phyloP scores from a whole-genome alignment of 2,888 invertebrate species.

The Apodemia mormo region DNA sequence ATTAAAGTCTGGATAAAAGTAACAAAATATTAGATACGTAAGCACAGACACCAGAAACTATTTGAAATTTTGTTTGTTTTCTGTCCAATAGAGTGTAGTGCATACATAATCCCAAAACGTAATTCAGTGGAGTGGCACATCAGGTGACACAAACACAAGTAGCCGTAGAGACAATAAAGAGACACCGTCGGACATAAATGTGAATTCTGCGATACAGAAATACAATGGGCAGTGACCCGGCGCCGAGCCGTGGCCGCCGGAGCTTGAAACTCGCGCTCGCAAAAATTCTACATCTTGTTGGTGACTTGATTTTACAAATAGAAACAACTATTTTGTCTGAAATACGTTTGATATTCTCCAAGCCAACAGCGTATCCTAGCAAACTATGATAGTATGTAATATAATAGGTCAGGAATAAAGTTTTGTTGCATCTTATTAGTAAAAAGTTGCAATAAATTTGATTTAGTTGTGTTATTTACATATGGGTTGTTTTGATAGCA shows the following conservation, averaged over 20 bases:
- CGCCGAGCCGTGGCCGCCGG: slow-evolving; percentile 21
- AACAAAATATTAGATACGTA: too few species aligned
- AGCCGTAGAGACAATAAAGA: slow-evolving; percentile 21
- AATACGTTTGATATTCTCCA: not conserved
- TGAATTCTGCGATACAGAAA: slow-evolving; percentile 21
- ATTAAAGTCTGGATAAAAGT: too few species aligned
- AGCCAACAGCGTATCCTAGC: not conserved
- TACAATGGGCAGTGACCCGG: slow-evolving; percentile 24
- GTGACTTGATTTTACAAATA: slow-evolving; percentile 25
- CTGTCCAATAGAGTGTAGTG: not conserved
- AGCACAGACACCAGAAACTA: not conserved
- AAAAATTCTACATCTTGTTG: slow-evolving; percentile 23
- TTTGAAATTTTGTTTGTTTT: not conserved
- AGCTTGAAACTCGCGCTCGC: slow-evolving; percentile 27
- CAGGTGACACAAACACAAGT: not conserved
- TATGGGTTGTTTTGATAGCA: too few species aligned
- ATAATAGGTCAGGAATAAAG: too few species aligned
- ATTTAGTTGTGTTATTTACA: too few species aligned
- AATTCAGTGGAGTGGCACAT: not conserved
- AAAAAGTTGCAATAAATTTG: too few species aligned
- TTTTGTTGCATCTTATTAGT: too few species aligned
- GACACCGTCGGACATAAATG: slow-evolving; percentile 20
- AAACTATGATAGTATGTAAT: too few species aligned
- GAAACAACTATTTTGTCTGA: slow-evolving; percentile 19
- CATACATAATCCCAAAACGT: not conserved